A percentile compares a stretch with the other conserved stretches of the same genome.
phyloP scores from a whole-genome alignment of 2,113 vertebrate species.

The Planiliza haematocheilus region DNA sequence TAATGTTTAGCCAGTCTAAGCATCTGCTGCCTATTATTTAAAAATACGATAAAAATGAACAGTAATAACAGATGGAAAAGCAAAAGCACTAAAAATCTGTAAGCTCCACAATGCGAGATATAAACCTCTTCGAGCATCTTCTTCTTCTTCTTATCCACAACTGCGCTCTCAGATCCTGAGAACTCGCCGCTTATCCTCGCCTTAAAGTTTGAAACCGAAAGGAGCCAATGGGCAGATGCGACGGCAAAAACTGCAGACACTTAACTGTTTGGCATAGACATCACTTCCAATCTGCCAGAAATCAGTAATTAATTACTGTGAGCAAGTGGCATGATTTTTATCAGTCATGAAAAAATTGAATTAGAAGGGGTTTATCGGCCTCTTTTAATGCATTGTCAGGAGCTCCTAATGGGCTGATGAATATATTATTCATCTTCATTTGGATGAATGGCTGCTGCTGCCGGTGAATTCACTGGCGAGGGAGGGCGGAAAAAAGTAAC shows the following conservation, averaged over 20 bases:
- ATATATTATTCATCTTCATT: conserved; percentile 70
- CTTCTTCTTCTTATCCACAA: conserved; percentile 24
- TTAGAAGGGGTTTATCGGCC: conserved; percentile 71
- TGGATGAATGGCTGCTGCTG: conserved; percentile 32
- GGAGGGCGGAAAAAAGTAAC: neutral
- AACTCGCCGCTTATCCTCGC: conserved; percentile 28
- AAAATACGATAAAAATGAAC: too few relatives aligned
- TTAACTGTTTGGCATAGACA: conserved; percentile 64
- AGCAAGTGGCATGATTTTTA: conserved; percentile 74
- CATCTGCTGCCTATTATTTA: too few relatives aligned
- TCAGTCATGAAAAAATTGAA: conserved; percentile 68
- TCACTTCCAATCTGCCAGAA: conserved; percentile 75
- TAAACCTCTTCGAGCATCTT: conserved; percentile 29
- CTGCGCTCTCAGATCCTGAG: conserved; percentile 19
- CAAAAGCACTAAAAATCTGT: neutral
- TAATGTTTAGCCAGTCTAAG: neutral
- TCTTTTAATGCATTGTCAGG: conserved; percentile 73
- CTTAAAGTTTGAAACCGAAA: conserved; percentile 39
- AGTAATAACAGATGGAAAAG: neutral
- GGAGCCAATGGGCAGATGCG: conserved; percentile 52
- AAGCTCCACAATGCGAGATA: conserved; percentile 14
- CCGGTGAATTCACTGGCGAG: conserved; percentile 13
- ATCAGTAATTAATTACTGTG: conserved; percentile 79
- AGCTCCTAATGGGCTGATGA: conserved; percentile 71
- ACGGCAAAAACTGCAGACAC: conserved; percentile 55